Evolutionary conservation across 2,888 invertebrate genomes (phyloP).

Genomic region (Aphodius sticticus): DNA sequence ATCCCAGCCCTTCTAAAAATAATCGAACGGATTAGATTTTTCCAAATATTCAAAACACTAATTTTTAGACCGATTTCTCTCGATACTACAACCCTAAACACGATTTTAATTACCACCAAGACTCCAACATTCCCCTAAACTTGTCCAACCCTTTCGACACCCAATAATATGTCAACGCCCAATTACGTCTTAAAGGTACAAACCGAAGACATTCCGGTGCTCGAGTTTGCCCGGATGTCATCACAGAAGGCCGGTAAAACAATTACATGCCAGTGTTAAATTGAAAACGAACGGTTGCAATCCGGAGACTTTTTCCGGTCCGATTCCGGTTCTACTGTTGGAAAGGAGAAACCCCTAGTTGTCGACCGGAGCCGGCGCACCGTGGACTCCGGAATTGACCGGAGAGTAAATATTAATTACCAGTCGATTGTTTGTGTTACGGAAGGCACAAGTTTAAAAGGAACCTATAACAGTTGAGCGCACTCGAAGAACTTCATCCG

Average conservation of each 20-base stretch:
- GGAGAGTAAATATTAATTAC: not conserved
- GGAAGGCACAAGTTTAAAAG: not conserved
- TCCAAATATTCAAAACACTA: too few species aligned
- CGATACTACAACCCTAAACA: too few species aligned
- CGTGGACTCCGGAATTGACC: not conserved
- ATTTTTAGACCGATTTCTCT: too few species aligned
- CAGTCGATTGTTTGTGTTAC: conserved; percentile 4
- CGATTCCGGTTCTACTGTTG: not conserved
- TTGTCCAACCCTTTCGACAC: not conserved
- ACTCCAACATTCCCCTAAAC: too few species aligned
- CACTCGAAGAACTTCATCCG: not conserved
- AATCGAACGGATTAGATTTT: too few species aligned
- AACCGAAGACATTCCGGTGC: not conserved
- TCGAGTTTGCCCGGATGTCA: not conserved
- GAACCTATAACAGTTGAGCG: not conserved
- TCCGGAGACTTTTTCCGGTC: not conserved
- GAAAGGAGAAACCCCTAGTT: not conserved
- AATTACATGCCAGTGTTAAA: not conserved
- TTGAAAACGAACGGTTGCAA: not conserved
- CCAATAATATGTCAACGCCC: not conserved
- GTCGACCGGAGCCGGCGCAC: not conserved
- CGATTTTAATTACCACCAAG: too few species aligned
- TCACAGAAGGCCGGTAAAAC: not conserved
- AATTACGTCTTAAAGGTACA: not conserved
- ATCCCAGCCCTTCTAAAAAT: too few species aligned